These are phyloP conservation scores for Zaprionus taronus DNA, from an alignment of 1,140 invertebrate species.

Conservation along the genomic window DNA sequence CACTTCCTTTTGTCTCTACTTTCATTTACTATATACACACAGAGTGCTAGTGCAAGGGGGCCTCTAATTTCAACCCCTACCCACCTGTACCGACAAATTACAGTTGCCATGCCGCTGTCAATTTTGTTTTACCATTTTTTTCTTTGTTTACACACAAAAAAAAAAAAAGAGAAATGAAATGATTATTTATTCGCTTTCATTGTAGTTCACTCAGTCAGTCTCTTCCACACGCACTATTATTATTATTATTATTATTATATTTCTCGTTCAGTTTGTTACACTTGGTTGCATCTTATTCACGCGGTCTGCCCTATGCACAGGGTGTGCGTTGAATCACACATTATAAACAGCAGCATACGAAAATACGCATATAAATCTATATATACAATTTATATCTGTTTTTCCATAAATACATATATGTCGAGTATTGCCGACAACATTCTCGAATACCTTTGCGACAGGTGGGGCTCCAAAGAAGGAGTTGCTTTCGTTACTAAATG, in stretches of 20 bases:
- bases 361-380: conserved; percentile 16
- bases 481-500: conserved; percentile 21
- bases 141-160: conserved; percentile 74
- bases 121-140: conserved; percentile 49
- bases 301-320: conserved; percentile 28
- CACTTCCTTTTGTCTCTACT: conserved; percentile 78
- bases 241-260: conserved; percentile 44
- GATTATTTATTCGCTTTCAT: conserved; percentile 79
- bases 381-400: conserved; percentile 12
- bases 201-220: conserved; percentile 44
- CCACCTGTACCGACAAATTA: conserved; percentile 27
- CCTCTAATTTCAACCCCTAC: conserved; percentile 1
- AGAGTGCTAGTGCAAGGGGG: conserved; percentile 37
- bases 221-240: conserved; percentile 48
- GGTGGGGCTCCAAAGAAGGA: conserved; percentile 45
- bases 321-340: conserved; percentile 50
- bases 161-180: conserved; percentile 65
- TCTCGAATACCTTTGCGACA: conserved; percentile 25
- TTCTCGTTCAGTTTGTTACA: conserved; percentile 67
- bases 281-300: conserved; percentile 75
- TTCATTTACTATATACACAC: conserved; percentile 64
- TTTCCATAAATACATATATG: conserved; percentile 16
- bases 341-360: conserved; percentile 11
- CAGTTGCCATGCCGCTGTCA: conserved; percentile 33
- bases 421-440: conserved; percentile 18